phyloP scores from a whole-genome alignment of 2,797 vertebrate species.

The Helicolenus hilgendorfi region DNA sequence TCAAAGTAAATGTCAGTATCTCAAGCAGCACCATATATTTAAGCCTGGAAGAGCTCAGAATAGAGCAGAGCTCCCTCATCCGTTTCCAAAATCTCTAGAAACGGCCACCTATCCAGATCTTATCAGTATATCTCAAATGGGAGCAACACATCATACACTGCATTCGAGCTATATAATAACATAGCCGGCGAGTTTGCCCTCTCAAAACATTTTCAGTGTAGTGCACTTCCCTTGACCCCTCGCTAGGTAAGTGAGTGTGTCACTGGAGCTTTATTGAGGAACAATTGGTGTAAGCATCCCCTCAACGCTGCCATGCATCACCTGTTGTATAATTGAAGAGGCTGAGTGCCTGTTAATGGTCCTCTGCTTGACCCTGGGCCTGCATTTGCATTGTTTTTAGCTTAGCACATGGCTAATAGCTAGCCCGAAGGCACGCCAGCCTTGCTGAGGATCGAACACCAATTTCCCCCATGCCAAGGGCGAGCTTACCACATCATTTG shows the following conservation, averaged over 20 bases:
- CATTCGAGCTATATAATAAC: conserved; percentile 41
- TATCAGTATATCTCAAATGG: conserved; percentile 37
- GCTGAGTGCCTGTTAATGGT: conserved; percentile 80
- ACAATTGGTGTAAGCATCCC: conserved; percentile 75
- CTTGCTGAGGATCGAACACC: conserved; percentile 83
- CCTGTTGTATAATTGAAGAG: conserved; percentile 86
- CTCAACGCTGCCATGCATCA: conserved; percentile 76
- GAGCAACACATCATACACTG: conserved; percentile 16
- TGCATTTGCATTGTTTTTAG: conserved; percentile 88
- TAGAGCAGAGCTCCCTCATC: conserved; percentile 5
- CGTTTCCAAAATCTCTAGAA: conserved; percentile 36
- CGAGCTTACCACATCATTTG: conserved; percentile 76
- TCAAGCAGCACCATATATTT: conserved; percentile 46
- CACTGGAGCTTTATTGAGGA: conserved; percentile 74
- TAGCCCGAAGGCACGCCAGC: conserved; percentile 70
- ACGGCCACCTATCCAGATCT: conserved; percentile 27
- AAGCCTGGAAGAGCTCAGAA: conserved; percentile 34
- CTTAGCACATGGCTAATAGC: conserved; percentile 87
- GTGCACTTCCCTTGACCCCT: conserved; percentile 74
- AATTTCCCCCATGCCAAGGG: conserved; percentile 82
- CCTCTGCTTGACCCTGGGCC: conserved; percentile 74
- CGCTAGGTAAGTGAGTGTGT: conserved; percentile 64
- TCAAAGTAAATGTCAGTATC: conserved; percentile 58
- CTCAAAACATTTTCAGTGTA: conserved; percentile 29
- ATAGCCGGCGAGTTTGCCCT: conserved; percentile 28